Evolutionary conservation across 2,113 vertebrate species (phyloP), one percentile per base, ranked within the genome.

Genomic region (Carettochelys insculpta): DNA sequence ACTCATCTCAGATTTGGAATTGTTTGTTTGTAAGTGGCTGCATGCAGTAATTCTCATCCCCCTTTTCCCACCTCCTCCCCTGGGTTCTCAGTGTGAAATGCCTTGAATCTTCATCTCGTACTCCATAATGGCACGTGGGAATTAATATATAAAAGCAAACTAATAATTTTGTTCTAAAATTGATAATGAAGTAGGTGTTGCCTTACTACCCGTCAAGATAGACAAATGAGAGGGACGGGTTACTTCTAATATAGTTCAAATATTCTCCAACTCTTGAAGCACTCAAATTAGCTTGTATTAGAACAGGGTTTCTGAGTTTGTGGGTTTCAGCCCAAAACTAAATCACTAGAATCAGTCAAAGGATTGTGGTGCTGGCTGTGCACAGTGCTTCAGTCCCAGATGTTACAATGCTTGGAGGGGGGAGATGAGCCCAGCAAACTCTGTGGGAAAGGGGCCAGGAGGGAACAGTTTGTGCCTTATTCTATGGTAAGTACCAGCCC

Each of bases 191-290:
- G 0, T 53, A 73, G 76, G 48, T 53, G 41, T 89, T 82, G 45
- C 84, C 92, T 93, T n/a, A 61, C 85, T 90, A 71, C 87, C 87
- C 82, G 89, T 80, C 92, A 78, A 11, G 56, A 78, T 65, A 73
- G 11, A 73, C 24, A 43, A 27, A 27, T 73, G 24, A 27, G 81
- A 86, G 77, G 38, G 78, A 47, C 6, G 85, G 38, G 86, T 86
- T 80, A 83, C 31, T 47, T 83, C 16, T 34, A 29, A 83, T 77
- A 48, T n/a, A 11, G 43, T 85, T 65, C 0, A 4, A 90, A 92
- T 90, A 87, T 53, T 34, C 17, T n/a, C 19, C 34, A 65, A 38
- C 10, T 65, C 52, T 83, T 77, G 82, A 87, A 88, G 68, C 78
- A 90, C 45, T 6, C 75, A 89, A 94, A 94, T 91, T 16, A 73